Evolutionary conservation across 2,113 vertebrate species (phyloP).

Genomic region (Cavia aperea): DNA sequence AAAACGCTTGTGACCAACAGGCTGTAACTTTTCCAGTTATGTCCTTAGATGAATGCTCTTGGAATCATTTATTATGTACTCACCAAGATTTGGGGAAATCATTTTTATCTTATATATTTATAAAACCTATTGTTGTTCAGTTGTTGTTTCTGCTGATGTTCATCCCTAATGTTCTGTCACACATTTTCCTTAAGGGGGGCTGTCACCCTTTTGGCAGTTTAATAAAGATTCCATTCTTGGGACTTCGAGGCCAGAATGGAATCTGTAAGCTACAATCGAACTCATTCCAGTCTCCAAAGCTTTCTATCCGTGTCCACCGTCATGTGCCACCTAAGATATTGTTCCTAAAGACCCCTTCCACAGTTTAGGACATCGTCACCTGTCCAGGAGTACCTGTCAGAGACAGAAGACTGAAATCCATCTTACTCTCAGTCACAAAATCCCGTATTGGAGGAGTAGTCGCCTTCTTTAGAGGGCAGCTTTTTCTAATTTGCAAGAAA

Average conservation of each 20-base stretch:
- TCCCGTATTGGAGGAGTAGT: background rate
- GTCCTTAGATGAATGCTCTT: background rate
- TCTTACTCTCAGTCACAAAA: background rate
- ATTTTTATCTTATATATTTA: background rate
- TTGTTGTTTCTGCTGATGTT: background rate
- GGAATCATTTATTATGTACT: background rate
- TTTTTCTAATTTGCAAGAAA: conserved; percentile 12
- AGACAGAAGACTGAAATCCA: background rate
- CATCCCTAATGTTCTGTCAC: background rate
- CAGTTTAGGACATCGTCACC: background rate
- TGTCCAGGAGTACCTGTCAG: background rate
- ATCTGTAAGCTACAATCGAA: background rate
- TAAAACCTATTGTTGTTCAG: background rate
- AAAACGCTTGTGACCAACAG: background rate
- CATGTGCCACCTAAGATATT: background rate
- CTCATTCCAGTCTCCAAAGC: background rate
- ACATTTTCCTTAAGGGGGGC: background rate
- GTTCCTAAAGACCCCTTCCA: background rate
- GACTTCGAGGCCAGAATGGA: background rate
- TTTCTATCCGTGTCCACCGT: background rate
- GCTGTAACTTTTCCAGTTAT: background rate
- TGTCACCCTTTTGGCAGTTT: background rate
- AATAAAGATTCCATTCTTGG: background rate
- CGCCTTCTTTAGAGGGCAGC: background rate
- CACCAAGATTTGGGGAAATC: conserved; percentile 1